Percentiles rank a stretch among this genome's conserved stretches.
Evolutionary conservation across 2,797 vertebrate genomes (phyloP).

Genomic region (Mus minutoides): DNA sequence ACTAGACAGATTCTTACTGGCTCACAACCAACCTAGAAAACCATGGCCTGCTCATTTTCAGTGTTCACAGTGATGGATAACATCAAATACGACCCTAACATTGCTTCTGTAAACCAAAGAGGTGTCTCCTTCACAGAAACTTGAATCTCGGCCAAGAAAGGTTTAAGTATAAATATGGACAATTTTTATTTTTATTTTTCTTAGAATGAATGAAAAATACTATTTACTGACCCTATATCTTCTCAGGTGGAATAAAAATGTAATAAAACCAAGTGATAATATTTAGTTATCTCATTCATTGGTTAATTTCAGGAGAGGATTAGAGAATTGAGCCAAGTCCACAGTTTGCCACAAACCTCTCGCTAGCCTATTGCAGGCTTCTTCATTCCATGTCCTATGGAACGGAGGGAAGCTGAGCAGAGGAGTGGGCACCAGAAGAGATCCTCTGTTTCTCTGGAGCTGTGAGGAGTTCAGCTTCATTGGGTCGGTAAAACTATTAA

Average conservation of each 20-base stretch:
- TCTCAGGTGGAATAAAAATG: conserved; percentile 5
- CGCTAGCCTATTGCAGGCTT: neutral
- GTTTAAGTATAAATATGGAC: neutral
- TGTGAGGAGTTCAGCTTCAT: conserved; percentile 8
- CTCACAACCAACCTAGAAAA: neutral
- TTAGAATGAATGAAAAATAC: conserved; percentile 34
- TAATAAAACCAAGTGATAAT: neutral
- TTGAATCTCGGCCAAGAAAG: neutral
- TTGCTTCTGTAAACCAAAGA: neutral
- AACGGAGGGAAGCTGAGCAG: neutral
- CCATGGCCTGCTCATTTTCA: neutral
- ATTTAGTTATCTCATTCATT: neutral
- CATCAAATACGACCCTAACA: neutral
- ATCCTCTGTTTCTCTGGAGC: conserved; percentile 23
- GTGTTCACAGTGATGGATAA: neutral
- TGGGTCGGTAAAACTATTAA: conserved; percentile 61
- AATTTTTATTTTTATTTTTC: neutral
- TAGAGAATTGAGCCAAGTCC: neutral
- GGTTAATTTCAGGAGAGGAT: neutral
- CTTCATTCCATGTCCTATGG: neutral
- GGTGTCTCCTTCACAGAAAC: neutral
- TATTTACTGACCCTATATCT: neutral
- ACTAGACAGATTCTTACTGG: neutral
- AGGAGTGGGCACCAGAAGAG: neutral
- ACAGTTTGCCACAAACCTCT: neutral